Percentiles rank a stretch among this genome's conserved stretches.
Conservation (phyloP, 2,797 vertebrate genomes). For the Phoebastria nigripes region DNA sequence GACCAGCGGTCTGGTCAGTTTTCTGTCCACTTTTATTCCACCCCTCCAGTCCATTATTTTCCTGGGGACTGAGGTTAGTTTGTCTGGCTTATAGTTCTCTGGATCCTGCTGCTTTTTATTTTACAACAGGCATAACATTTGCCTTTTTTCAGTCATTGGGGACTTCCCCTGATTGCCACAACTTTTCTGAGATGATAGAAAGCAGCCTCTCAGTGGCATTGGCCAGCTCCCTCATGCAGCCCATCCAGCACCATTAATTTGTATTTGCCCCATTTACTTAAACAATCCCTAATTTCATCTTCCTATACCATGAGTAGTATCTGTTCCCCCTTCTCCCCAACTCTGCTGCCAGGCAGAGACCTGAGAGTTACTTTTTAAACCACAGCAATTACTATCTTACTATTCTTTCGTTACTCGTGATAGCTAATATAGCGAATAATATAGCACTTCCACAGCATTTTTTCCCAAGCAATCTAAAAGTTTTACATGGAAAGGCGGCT, state of each 20-base stretch:
- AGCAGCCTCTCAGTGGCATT: neutral
- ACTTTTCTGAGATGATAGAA: neutral
- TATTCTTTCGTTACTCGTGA: neutral
- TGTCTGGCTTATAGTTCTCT: neutral
- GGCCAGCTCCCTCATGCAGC: neutral
- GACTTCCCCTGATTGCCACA: neutral
- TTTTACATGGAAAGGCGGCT: neutral
- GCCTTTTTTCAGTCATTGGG: neutral
- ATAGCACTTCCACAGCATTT: neutral
- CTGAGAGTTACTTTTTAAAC: neutral
- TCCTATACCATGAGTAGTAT: neutral
- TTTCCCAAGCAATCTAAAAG: neutral
- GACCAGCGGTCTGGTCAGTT: fast-evolving
- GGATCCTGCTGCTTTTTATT: neutral
- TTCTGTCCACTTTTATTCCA: neutral
- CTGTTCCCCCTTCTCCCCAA: neutral
- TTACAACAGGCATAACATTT: neutral
- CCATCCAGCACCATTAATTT: neutral
- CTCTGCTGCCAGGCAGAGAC: neutral
- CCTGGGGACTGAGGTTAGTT: neutral
- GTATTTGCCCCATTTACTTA: neutral
- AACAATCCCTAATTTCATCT: neutral
- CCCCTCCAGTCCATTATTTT: neutral
- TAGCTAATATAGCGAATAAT: neutral
- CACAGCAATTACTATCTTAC: neutral